phyloP scores from a whole-genome alignment of 2,113 vertebrate genomes.

The Megaptera novaeangliae region DNA sequence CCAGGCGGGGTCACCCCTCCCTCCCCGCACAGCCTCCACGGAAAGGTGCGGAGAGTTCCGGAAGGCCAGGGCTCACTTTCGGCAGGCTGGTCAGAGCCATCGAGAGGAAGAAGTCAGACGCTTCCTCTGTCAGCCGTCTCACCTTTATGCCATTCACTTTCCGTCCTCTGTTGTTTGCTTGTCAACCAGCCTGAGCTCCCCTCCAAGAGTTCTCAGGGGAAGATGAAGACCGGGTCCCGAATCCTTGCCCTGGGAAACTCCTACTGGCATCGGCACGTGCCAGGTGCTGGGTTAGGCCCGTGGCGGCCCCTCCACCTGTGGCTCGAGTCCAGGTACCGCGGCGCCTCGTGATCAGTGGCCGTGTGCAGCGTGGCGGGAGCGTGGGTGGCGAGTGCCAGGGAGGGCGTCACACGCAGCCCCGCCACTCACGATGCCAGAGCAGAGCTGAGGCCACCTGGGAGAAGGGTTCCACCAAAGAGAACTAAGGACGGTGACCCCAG shows the following conservation, averaged over 20 bases:
- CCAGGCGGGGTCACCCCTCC: neutral
- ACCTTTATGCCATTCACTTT: rapidly evolving
- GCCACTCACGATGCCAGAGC: rapidly evolving
- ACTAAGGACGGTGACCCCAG: rapidly evolving
- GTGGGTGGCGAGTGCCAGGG: rapidly evolving
- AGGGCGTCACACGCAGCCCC: too few species aligned
- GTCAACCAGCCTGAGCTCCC: neutral
- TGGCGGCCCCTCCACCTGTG: neutral
- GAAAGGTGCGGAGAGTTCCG: neutral
- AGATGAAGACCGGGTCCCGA: rapidly evolving
- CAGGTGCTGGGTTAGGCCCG: rapidly evolving
- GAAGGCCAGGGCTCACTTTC: too few species aligned
- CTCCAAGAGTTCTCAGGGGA: neutral
- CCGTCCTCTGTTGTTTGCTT: neutral
- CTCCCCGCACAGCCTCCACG: neutral
- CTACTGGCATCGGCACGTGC: neutral
- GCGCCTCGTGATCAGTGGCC: too few species aligned
- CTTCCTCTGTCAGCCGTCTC: rapidly evolving
- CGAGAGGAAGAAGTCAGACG: neutral
- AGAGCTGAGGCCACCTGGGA: neutral
- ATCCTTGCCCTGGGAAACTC: neutral
- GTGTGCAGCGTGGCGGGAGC: rapidly evolving
- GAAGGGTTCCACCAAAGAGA: rapidly evolving
- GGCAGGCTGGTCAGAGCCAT: neutral
- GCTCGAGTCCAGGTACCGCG: rapidly evolving